Conservation (phyloP, 2,888 invertebrate species). For the Meloe dianella region DNA sequence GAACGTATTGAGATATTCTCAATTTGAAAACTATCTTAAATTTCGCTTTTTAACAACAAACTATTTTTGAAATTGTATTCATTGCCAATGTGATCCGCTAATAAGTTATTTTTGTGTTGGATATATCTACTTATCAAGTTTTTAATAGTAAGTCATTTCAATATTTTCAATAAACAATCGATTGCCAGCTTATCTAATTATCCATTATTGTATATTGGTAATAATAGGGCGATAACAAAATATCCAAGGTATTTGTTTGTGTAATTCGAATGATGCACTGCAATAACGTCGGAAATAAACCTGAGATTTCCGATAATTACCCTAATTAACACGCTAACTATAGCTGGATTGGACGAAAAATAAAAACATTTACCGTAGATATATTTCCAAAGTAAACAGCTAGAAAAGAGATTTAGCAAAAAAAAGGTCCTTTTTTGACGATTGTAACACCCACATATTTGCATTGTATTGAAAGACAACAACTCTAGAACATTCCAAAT, state of each 20-base stretch:
- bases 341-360: background rate
- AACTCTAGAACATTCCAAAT: constrained; percentile 20
- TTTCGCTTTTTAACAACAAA: too few species aligned
- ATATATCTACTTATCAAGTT: background rate
- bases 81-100: background rate
- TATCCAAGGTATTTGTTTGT: background rate
- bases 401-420: background rate
- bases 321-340: background rate
- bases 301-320: background rate
- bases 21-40: too few species aligned
- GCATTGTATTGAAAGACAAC: constrained; percentile 28
- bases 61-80: too few species aligned
- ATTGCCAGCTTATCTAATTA: background rate
- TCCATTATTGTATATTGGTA: background rate
- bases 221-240: constrained; percentile 1
- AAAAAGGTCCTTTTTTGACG: background rate
- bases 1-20: too few species aligned
- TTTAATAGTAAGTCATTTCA: background rate
- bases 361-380: too few species aligned
- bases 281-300: background rate
- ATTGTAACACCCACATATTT: constrained; percentile 14
- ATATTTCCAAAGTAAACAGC: background rate
- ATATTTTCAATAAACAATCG: background rate
- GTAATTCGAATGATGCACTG: background rate
- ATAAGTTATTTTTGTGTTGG: background rate